Base-by-base conservation (phyloP, 2,113 vertebrate genomes). In the Ctenodactylus gundi region DNA sequence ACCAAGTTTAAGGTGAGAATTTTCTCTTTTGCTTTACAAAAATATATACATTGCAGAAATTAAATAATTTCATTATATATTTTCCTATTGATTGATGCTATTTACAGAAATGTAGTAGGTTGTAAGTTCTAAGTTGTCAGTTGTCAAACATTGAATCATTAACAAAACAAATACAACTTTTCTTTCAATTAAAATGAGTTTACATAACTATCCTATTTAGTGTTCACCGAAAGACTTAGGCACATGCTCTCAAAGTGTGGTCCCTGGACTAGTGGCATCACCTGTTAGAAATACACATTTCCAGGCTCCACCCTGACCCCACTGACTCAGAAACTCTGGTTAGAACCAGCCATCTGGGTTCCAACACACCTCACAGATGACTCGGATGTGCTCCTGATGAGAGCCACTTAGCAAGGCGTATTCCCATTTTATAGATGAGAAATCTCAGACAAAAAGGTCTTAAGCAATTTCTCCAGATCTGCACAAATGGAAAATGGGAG, bases 11-110 rank as follows among this genome's bases (percentile, higher is more conserved):
- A 62, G 12, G 14, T 70, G 55, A 49, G 41, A 60, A n/a, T 76
- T 92, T 96, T 94, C 65, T 55, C 41, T 87, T 86, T 68, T 85
- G 46, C 34, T 77, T 34, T 94, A 90, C 68, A 13, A 84, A 95
- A 85, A 92, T 23, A n/a, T n/a, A 25, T 39, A 85, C 10, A 39
- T 78, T 88, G 77, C 51, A 77, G 68, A 85, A 91, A 77, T 65
- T 6, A 93, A 93, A 85, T 91, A 55, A 25, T 68, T 76, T 72
- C 44, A 62, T 88, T 82, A 64, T 81, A 83, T 93, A 13, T 15
- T 64, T 65, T 39, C 23, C n/a, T 18, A 65, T 17, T 83, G 53
- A 80, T 57, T n/a, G 44, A 44, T 55, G 58, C 25, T 51, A 44
- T 76, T 96, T 88, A 64, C 46, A 67, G 34, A 90, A 94, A 77